These are phyloP conservation scores for Sternarchorhynchus goeldii DNA, from an alignment of 2,797 vertebrate genomes.

Conservation along the genomic window DNA sequence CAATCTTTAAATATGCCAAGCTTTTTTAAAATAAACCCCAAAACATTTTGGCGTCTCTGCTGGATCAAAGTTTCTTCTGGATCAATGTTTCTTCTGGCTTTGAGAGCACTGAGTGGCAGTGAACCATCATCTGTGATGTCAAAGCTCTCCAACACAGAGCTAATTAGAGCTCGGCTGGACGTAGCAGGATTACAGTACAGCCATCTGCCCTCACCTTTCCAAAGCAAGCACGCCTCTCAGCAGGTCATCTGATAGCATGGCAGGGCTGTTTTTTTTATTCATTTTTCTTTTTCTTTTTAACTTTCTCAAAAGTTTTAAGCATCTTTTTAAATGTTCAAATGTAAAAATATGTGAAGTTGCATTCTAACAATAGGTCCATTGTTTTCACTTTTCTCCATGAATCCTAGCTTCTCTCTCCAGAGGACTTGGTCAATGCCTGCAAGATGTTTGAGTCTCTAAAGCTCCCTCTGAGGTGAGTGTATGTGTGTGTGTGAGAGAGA, in stretches of 20 bases:
- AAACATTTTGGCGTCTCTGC: background rate
- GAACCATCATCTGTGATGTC: background rate
- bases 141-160: constrained; percentile 21
- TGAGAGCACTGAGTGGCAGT: background rate
- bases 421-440: constrained; percentile 95
- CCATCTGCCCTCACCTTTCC: constrained; percentile 33
- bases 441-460: constrained; percentile 93
- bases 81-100: background rate
- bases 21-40: background rate
- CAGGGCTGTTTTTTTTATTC: background rate
- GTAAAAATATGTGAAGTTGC: background rate
- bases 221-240: constrained; percentile 4
- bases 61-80: background rate
- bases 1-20: background rate
- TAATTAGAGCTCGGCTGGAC: constrained; percentile 47
- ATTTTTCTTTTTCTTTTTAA: background rate
- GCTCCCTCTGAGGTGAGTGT: constrained; percentile 86
- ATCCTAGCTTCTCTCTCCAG: constrained; percentile 91
- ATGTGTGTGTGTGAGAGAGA: constrained; percentile 17
- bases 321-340: background rate
- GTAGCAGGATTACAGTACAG: constrained; percentile 31
- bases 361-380: background rate
- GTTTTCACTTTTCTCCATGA: constrained; percentile 5
- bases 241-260: background rate
- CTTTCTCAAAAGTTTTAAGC: background rate